Percentiles rank a stretch among this genome's conserved stretches.
These are phyloP conservation scores for Harpagifer antarcticus DNA, from an alignment of 2,797 vertebrate genomes.

Conservation along the genomic window DNA sequence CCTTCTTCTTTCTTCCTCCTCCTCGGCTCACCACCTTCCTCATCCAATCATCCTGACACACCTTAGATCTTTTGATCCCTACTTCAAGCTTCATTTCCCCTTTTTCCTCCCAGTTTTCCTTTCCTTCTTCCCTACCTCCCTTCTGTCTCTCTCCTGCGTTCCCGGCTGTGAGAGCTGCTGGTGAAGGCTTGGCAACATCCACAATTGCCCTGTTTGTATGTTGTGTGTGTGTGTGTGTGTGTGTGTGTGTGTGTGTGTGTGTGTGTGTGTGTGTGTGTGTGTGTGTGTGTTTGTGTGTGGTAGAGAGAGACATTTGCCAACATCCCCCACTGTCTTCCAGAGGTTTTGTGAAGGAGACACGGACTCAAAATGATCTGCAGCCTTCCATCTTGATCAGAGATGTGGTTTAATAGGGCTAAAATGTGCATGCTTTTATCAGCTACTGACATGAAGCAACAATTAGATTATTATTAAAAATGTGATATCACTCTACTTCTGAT, in stretches of 20 bases:
- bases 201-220: slow-evolving; percentile 31
- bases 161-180: slow-evolving; percentile 67
- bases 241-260: slow-evolving; percentile 26
- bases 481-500: slow-evolving; percentile 13
- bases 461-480: slow-evolving; percentile 26
- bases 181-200: slow-evolving; percentile 60
- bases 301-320: slow-evolving; percentile 51
- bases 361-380: slow-evolving; percentile 32
- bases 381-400: slow-evolving; percentile 39
- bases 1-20: not conserved
- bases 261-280: slow-evolving; percentile 12
- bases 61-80: slow-evolving; percentile 30
- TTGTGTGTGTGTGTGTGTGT: not conserved
- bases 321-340: slow-evolving; percentile 69
- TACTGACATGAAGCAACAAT: slow-evolving; percentile 9
- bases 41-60: not conserved
- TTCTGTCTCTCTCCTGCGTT: slow-evolving; percentile 29
- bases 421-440: slow-evolving; percentile 6
- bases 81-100: slow-evolving; percentile 25
- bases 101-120: not conserved
- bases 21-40: not conserved
- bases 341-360: slow-evolving; percentile 74
- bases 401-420: slow-evolving; percentile 8
- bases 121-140: not conserved
- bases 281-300: slow-evolving; percentile 2